A percentile compares a stretch with the other conserved stretches of the same genome.
Conservation (phyloP, 2,888 invertebrate genomes). For the Cheilosia impressa region DNA sequence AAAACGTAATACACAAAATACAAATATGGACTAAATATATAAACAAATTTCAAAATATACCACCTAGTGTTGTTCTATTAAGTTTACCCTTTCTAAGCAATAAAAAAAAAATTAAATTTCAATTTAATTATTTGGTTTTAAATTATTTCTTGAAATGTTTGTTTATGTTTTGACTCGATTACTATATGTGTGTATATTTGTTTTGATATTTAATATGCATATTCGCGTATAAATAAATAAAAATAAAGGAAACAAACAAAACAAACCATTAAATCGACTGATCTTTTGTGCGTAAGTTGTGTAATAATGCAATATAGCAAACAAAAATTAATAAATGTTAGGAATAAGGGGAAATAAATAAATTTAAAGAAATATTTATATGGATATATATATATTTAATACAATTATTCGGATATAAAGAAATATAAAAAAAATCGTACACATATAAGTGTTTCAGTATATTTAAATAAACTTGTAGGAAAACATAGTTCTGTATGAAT, state of each 20-base stretch:
- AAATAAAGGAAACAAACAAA: slow-evolving; percentile 30
- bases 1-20: slow-evolving; percentile 12
- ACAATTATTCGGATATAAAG: slow-evolving; percentile 11
- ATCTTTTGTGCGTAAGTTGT: slow-evolving; percentile 55
- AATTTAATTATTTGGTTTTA: not conserved
- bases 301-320: slow-evolving; percentile 37
- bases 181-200: not conserved
- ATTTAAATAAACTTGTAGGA: slow-evolving; percentile 28
- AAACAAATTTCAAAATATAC: slow-evolving; percentile 43
- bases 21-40: slow-evolving; percentile 16
- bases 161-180: not conserved
- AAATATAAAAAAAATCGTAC: slow-evolving; percentile 18
- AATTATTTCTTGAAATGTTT: slow-evolving; percentile 4
- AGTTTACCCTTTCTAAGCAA: slow-evolving; percentile 44
- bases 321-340: slow-evolving; percentile 9
- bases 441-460: slow-evolving; percentile 12
- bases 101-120: not conserved
- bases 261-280: slow-evolving; percentile 55
- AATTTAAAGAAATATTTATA: slow-evolving; percentile 44
- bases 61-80: slow-evolving; percentile 72
- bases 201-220: slow-evolving; percentile 1
- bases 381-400: slow-evolving; percentile 23
- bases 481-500: slow-evolving; percentile 6
- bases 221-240: slow-evolving; percentile 6
- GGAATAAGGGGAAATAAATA: slow-evolving; percentile 27